Base-by-base conservation (phyloP, 2,797 vertebrate genomes). In the Smutsia gigantea region DNA sequence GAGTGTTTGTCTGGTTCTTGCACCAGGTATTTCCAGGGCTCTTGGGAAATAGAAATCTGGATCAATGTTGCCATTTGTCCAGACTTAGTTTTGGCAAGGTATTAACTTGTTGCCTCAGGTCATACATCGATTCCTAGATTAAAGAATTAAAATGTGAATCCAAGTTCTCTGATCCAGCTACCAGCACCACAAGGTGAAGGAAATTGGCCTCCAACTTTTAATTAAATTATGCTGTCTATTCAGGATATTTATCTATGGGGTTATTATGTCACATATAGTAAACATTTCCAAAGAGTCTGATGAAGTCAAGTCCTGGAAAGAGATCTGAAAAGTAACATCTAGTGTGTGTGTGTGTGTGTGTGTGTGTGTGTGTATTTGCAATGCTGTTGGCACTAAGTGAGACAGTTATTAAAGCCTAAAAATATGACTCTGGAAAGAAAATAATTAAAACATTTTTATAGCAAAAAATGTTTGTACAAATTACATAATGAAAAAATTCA, bases 11-110 rank as follows among this genome's bases (percentile, higher is more conserved):
- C 18, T 2, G 0, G 10, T 4, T 72, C 15, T 81, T 34, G 2
- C 14, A 55, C 42, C 34, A 75, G 39, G 17, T 69, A 91, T 74
- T 95, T 94, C 25, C 61, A 69, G 19, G 87, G 42, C 51, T 84
- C 92, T 75, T 61, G 34, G 55, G 55, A 95, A 72, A 95, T 78
- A 15, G 82, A 92, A 95, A 64, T 59, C 75, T 64, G 57, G 78
- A 97, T 96, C 97, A 93, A 66, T 97, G 71, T 68, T 84, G 64
- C 94, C 97, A 96, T 96, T 92, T 97, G 94, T 8, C 74, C 66
- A 53, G 61, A 64, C 42, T 96, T 93, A 93, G 75, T 59, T 94
- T 93, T 34, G 85, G 90, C 86, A 96, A 96, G 82, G 89, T 97
- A 69, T 90, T 94, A 94, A 96, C 64, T 95, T 93, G 90, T 83